Evolutionary conservation across 2,888 invertebrate genomes (phyloP), one percentile per base, ranked within the genome.

Genomic region (Cybosia mesomella): DNA sequence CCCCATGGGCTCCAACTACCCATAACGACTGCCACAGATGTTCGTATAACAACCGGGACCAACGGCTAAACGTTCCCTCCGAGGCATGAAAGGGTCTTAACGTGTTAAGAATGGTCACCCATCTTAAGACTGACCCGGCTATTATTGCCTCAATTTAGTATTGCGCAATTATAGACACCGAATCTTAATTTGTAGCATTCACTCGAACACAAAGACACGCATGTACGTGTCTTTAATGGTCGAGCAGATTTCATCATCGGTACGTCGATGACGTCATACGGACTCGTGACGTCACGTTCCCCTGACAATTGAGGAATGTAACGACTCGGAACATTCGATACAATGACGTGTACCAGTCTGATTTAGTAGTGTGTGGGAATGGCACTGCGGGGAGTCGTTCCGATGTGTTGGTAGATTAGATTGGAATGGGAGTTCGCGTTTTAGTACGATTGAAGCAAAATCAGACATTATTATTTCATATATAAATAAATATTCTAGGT

Each of bases 271-370:
- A 62, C 62, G 53, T 32, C 34, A 54, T 15, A 9, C 21, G 22
- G 15, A 8, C 36, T 13, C 39, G 28, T 58, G 64, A 28, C 58
- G 64, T 65, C 49, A 18, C 58, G 28, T 2, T 59, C 59, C 59
- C 66, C 11, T 36, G 64, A 53, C 66, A 53, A 49, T 57, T 58
- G 58, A 32, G 43, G 24, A 18, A 59, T 34, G 32, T 22, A 65
- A 65, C 58, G 65, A 58, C 39, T 53, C 53, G 66, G 32, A 66
- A 49, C 39, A 36, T 64, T 24, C 64, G 24, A 57, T 64, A 57
- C 39, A 49, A 39, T 57, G 64, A 57, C 34, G 9, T 18, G 55
- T 28, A 55, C 34, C 58, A 0, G 9, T 22, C 64, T 39, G 64
- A 64, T 55, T 64, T 64, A 36, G 24, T 64, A 49, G 36, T 55